Conservation (phyloP, 2,888 invertebrate genomes). For the Apodemia hepburni region DNA sequence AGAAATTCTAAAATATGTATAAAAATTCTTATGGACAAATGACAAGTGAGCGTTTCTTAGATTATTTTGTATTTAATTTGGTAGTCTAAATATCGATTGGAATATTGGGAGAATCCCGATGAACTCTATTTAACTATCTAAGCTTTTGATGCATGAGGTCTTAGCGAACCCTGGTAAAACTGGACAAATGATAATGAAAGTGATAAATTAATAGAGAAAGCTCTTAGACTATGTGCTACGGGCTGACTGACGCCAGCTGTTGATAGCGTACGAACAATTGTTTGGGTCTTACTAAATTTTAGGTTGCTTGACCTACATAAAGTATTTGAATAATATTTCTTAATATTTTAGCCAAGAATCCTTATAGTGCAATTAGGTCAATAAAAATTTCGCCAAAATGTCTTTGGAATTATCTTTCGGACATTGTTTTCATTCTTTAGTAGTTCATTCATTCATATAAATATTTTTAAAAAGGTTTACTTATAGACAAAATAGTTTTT, state of each 20-base stretch:
- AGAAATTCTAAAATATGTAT: too few species aligned
- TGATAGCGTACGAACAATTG: slow-evolving; percentile 17
- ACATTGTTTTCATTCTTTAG: too few species aligned
- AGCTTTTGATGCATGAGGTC: background rate
- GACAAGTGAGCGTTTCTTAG: too few species aligned
- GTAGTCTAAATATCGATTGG: too few species aligned
- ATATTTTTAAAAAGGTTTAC: too few species aligned
- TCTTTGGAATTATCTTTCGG: too few species aligned
- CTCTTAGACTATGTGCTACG: slow-evolving; percentile 21
- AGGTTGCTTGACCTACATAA: slow-evolving; percentile 11
- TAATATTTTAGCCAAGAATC: background rate
- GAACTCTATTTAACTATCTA: background rate
- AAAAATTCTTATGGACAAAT: too few species aligned
- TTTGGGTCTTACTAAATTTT: slow-evolving; percentile 11
- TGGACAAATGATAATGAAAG: background rate
- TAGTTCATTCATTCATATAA: too few species aligned
- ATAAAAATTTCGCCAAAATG: background rate
- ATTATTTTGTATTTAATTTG: background rate
- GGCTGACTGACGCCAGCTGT: slow-evolving; percentile 18
- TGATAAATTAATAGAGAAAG: background rate
- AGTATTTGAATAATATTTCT: slow-evolving; percentile 8
- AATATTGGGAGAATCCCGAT: background rate
- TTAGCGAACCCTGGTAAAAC: background rate
- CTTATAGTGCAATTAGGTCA: slow-evolving; percentile 6
- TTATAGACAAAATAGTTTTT: too few species aligned